Evolutionary conservation across 2,797 vertebrate species (phyloP).

Genomic region (Catamblyrhynchus diadema): DNA sequence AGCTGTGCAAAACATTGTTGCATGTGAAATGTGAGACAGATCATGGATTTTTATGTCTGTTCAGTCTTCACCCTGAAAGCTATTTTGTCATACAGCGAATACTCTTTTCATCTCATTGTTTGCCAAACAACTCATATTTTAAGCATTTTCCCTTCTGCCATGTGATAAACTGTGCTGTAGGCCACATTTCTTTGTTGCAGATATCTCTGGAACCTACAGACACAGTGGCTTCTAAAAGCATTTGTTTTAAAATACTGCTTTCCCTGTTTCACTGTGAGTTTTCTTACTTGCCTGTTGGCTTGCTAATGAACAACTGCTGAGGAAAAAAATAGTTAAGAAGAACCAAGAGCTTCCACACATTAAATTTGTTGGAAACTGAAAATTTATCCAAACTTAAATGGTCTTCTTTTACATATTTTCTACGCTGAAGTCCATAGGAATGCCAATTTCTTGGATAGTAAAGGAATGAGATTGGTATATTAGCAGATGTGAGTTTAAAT

Average conservation of each 20-base stretch:
- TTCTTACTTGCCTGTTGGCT: neutral
- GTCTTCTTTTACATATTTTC: neutral
- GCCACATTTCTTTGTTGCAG: neutral
- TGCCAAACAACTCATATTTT: slow-evolving; percentile 7
- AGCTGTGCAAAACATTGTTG: neutral
- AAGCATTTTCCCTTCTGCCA: neutral
- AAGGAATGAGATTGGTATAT: neutral
- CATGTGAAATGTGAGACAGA: neutral
- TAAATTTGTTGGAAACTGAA: neutral
- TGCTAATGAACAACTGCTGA: neutral
- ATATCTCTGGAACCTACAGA: neutral
- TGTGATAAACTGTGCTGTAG: neutral
- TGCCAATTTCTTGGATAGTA: neutral
- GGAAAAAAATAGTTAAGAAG: neutral
- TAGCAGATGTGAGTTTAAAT: neutral
- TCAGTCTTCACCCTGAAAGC: neutral
- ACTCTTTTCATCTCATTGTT: neutral
- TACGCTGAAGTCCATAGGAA: neutral
- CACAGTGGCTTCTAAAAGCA: neutral
- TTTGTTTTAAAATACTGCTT: neutral
- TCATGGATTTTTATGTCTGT: neutral
- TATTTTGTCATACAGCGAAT: neutral
- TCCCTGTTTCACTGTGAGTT: neutral
- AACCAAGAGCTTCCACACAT: neutral
- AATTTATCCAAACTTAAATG: neutral